A percentile compares a stretch with the other conserved stretches of the same genome.
These are phyloP conservation scores for Cynocephalus volans DNA, from an alignment of 2,113 vertebrate genomes.

Conservation along the genomic window DNA sequence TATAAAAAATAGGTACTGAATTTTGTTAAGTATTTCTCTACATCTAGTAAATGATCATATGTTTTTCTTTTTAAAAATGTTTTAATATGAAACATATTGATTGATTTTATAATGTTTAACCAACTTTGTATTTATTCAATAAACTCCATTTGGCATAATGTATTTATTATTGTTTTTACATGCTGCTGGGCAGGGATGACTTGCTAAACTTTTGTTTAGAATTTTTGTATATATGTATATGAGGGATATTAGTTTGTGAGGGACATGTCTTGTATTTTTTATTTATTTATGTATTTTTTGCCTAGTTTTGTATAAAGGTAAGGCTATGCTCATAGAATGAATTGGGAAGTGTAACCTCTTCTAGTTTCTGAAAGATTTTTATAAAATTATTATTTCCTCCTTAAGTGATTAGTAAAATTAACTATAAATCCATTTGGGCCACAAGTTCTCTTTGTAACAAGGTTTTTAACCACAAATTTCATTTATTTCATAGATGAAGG, in stretches of 20 bases:
- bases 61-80: neutral
- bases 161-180: neutral
- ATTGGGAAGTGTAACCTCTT: neutral
- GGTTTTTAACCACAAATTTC: neutral
- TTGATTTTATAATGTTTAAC: neutral
- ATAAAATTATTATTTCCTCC: neutral
- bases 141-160: neutral
- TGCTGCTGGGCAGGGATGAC: neutral
- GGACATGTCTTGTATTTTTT: neutral
- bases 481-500: neutral
- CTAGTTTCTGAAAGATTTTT: neutral
- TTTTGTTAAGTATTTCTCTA: neutral
- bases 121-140: neutral
- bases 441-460: neutral
- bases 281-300: too few species aligned
- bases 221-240: neutral
- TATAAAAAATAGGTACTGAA: neutral
- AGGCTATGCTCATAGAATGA: neutral
- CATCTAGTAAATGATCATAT: neutral
- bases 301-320: neutral
- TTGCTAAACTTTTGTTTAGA: neutral
- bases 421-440: neutral
- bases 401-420: neutral
- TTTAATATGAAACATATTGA: neutral
- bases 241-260: neutral